A percentile compares a stretch with the other conserved stretches of the same genome.
These are phyloP conservation scores for Pachyseris speciosa DNA, from an alignment of 64 coral and sea anemone genomes.

Conservation along the genomic window DNA sequence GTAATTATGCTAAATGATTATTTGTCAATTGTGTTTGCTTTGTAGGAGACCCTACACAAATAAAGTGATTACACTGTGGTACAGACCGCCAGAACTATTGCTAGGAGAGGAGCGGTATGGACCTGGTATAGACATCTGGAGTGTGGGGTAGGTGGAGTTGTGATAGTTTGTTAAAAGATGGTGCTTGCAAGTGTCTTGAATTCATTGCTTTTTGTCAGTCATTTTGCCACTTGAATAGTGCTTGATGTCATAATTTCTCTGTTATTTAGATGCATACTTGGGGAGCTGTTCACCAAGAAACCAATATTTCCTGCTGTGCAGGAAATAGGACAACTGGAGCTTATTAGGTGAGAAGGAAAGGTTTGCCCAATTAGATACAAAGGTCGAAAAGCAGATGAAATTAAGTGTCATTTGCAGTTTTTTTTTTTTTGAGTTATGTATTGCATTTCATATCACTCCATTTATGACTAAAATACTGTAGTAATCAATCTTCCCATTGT, in stretches of 20 bases:
- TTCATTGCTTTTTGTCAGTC: no score
- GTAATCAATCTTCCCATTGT: no score
- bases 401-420: no score
- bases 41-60: slow-evolving; percentile 96
- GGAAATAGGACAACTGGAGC: slow-evolving; percentile 97
- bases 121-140: slow-evolving; percentile 98
- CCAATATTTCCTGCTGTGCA: slow-evolving; percentile 95
- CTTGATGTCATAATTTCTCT: not conserved
- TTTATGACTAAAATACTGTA: no score
- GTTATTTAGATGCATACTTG: slow-evolving; percentile 90
- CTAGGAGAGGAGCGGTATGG: slow-evolving; percentile 98
- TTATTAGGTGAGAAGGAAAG: no score
- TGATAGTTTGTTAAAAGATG: no score
- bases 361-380: no score
- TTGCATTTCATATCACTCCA: no score
- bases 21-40: not conserved
- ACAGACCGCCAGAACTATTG: slow-evolving; percentile 95
- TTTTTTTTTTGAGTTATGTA: no score
- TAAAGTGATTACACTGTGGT: slow-evolving; percentile 99
- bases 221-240: not conserved
- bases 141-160: slow-evolving; percentile 88
- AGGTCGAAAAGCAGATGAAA: no score
- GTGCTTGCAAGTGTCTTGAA: not conserved
- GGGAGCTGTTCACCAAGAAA: slow-evolving; percentile 96
- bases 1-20: no score